phyloP scores from a whole-genome alignment of 2,888 invertebrate species.

The Sicus ferrugineus region DNA sequence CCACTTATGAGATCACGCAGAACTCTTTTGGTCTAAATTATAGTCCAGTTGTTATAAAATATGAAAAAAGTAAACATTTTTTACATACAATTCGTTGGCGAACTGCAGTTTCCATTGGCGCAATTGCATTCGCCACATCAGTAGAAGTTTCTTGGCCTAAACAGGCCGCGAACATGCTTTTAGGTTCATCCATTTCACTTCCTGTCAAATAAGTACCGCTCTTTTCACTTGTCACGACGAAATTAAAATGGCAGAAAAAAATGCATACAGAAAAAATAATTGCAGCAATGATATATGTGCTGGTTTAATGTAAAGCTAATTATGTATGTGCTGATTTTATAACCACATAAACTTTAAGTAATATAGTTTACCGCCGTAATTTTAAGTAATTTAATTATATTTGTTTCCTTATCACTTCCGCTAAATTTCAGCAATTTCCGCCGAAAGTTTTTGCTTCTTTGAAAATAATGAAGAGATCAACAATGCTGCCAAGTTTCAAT shows the following conservation, averaged over 20 bases:
- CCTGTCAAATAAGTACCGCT: too few species aligned
- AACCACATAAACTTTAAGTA: too few species aligned
- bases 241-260: too few species aligned
- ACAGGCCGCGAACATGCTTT: not conserved
- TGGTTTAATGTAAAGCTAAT: too few species aligned
- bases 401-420: constrained; percentile 25
- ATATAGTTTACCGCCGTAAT: too few species aligned
- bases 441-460: not conserved
- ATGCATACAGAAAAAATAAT: too few species aligned
- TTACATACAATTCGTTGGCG: not conserved
- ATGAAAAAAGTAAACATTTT: not conserved
- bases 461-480: not conserved
- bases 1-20: constrained; percentile 34
- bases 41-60: not conserved
- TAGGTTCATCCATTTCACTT: not conserved
- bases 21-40: constrained; percentile 32
- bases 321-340: too few species aligned
- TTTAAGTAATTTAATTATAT: too few species aligned
- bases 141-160: not conserved
- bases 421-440: constrained; percentile 26
- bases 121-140: constrained; percentile 10
- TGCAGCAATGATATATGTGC: too few species aligned
- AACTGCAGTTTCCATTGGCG: not conserved
- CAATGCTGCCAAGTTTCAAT: constrained; percentile 16
- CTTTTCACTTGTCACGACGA: too few species aligned